Evolutionary conservation across 2,888 invertebrate genomes (phyloP).

Genomic region (Cataglyphis livida): DNA sequence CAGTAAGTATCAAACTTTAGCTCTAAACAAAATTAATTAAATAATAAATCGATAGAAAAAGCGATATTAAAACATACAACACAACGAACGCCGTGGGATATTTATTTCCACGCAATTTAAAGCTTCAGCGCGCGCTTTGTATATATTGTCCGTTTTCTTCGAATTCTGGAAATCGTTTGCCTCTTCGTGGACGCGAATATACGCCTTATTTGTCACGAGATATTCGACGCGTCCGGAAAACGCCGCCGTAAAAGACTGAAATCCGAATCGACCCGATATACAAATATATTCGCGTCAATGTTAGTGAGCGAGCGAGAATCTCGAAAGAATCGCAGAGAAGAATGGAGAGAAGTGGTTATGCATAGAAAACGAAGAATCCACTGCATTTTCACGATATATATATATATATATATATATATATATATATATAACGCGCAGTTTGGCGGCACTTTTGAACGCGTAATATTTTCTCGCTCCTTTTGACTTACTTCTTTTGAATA

Average conservation of each 20-base stretch:
- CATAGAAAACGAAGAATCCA: not conserved
- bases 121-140: slow-evolving; percentile 18
- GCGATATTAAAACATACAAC: slow-evolving; percentile 8
- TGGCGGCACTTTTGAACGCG: not conserved
- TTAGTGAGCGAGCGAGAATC: slow-evolving; percentile 10
- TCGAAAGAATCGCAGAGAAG: not conserved
- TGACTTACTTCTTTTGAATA: not conserved
- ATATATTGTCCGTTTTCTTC: slow-evolving; percentile 24
- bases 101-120: slow-evolving; percentile 27
- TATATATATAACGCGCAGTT: not conserved
- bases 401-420: not conserved
- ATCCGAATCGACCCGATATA: slow-evolving; percentile 36
- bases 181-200: slow-evolving; percentile 14
- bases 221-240: slow-evolving; percentile 29
- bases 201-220: slow-evolving; percentile 48
- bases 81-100: not conserved
- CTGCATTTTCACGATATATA: not conserved
- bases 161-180: slow-evolving; percentile 16
- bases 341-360: not conserved
- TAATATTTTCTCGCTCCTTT: slow-evolving; percentile 11
- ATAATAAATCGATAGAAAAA: slow-evolving; percentile 23
- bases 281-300: slow-evolving; percentile 34
- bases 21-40: not conserved
- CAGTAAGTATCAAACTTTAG: not conserved
- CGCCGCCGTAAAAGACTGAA: slow-evolving; percentile 44